These are phyloP conservation scores for Drosophila rellima DNA, from an alignment of 2,888 invertebrate species.

Conservation along the genomic window DNA sequence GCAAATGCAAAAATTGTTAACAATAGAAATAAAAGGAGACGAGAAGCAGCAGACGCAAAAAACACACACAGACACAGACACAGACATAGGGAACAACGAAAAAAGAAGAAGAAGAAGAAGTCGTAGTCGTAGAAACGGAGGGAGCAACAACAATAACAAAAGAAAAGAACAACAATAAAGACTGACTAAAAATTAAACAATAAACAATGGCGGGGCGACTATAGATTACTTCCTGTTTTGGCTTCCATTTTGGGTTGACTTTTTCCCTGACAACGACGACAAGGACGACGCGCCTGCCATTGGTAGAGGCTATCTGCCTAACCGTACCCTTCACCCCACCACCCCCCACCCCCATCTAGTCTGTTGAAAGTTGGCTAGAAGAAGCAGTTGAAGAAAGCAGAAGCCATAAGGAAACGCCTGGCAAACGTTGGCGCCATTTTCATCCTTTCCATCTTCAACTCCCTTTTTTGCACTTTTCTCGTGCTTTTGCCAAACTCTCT, in stretches of 20 bases:
- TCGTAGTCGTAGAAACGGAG: too few species aligned
- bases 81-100: too few species aligned
- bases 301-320: not conserved
- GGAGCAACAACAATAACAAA: slow-evolving; percentile 21
- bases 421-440: slow-evolving; percentile 23
- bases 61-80: not conserved
- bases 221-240: slow-evolving; percentile 82
- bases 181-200: slow-evolving; percentile 81
- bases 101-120: not conserved
- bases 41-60: slow-evolving; percentile 34
- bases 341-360: not conserved
- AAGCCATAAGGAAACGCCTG: slow-evolving; percentile 28
- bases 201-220: slow-evolving; percentile 82
- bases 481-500: not conserved
- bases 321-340: not conserved
- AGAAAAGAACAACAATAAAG: slow-evolving; percentile 31
- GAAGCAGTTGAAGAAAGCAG: slow-evolving; percentile 4
- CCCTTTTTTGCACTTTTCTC: too few species aligned
- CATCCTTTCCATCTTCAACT: not conserved
- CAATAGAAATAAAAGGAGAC: slow-evolving; percentile 68
- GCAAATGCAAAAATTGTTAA: slow-evolving; percentile 81
- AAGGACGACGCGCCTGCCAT: slow-evolving; percentile 21
- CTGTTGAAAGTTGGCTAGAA: slow-evolving; percentile 5
- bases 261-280: slow-evolving; percentile 41
- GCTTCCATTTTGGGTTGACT: slow-evolving; percentile 71